Evolutionary conservation across 2,888 invertebrate species (phyloP).

Genomic region (Ceraclea dissimilis): DNA sequence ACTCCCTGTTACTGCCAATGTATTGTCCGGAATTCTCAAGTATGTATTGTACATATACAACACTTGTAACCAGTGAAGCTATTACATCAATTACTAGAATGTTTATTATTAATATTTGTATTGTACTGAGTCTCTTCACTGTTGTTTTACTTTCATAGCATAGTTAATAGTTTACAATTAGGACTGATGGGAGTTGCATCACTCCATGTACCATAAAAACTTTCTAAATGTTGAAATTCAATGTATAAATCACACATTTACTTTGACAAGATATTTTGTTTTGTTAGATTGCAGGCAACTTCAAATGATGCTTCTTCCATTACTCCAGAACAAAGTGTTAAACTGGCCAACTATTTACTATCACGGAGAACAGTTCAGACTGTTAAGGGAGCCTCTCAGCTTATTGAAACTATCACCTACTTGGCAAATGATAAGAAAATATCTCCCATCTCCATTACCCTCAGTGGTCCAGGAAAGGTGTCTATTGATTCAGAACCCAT

Average conservation of each 20-base stretch:
- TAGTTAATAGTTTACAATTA: background rate
- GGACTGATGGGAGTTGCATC: no score
- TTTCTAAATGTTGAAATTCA: no score
- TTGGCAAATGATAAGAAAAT: conserved; percentile 63
- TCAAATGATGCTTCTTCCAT: conserved; percentile 62
- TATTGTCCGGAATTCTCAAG: conserved; percentile 52
- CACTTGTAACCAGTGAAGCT: no score
- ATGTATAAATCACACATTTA: no score
- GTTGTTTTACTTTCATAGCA: background rate
- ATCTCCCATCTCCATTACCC: conserved; percentile 76
- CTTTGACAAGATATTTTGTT: background rate
- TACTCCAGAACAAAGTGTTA: conserved; percentile 70
- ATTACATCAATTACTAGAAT: conserved; percentile 3
- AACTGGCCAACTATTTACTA: conserved; percentile 85
- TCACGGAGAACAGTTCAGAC: conserved; percentile 84
- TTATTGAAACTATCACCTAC: conserved; percentile 70
- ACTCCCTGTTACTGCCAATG: conserved; percentile 64
- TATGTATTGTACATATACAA: no score
- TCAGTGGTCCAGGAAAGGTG: conserved; percentile 72
- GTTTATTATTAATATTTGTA: conserved; percentile 1
- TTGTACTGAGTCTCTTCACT: no score
- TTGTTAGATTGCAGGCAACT: conserved; percentile 11
- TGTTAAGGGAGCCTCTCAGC: conserved; percentile 70
- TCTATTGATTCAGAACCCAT: conserved; percentile 67
- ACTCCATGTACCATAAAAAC: no score